Base-by-base conservation (phyloP, 2,888 invertebrate genomes). In the Acronicta leporina region DNA sequence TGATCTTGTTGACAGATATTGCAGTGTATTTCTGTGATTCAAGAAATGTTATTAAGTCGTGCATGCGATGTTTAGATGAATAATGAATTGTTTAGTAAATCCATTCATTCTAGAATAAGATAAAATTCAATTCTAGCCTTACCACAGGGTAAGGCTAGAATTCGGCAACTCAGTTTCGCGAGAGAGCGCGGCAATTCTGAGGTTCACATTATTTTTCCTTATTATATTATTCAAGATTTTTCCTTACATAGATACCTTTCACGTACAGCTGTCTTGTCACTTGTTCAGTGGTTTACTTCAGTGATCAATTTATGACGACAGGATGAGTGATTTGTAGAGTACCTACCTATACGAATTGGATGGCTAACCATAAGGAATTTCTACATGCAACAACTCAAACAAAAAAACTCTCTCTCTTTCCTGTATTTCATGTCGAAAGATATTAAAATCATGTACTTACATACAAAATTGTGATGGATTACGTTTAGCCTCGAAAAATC, bases 301-400 rank as follows among this genome's bases (percentile, higher is more conserved):
- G 40, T 38, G 66, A 64, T 51, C 25, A 46, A 71, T 71, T 71
- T 67, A 71, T n/a, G 47, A 51, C 44, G 72, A 66, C 67, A 58
- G 67, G 40, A 51, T 58, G 72, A 67, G 41, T 66, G 67, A 66
- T 50, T 51, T 15, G 15, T 43, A 50, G 64, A 35, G 64, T 64
- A 10, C 4, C 7, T 64, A 10, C 4, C 7, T 3, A 30, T 33
- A 65, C 49, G 41, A 44, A 46, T 43, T 41, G 49, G 38, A 42
- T 38, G 25, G 7, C 15, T 11, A 30, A 38, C 30, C 8, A 52
- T 47, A 51, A 2, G 15, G 69, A 70, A 70, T 64, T 30, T 25
- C n/a, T 45, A 42, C 55, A 55, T 66, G 38, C 38, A 38, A 38
- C 6, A n/a, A 8, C 38, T 38, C 7, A 33, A 33, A 11, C 6